Percentiles rank a stretch among this genome's conserved stretches.
phyloP scores from a whole-genome alignment of 2,797 vertebrate species.

The Thripadectes ignobilis region DNA sequence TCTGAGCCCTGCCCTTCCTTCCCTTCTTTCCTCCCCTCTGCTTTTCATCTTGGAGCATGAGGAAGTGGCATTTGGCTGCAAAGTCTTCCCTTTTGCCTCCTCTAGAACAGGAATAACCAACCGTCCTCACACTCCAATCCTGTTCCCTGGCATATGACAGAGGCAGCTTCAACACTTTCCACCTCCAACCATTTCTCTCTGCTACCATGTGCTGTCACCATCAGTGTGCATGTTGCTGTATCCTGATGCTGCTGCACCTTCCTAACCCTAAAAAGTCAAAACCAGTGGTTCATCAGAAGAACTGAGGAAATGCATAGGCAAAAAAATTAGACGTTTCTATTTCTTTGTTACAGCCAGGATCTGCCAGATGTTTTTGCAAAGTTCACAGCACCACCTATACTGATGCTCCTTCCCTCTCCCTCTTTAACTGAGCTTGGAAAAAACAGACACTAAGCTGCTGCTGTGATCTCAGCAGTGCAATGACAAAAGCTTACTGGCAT shows the following conservation, averaged over 20 bases:
- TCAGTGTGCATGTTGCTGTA: background rate
- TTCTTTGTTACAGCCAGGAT: background rate
- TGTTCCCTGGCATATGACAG: accelerated
- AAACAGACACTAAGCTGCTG: background rate
- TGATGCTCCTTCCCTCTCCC: background rate
- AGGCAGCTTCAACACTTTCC: background rate
- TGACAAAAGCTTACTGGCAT: background rate
- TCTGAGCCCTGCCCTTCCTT: background rate
- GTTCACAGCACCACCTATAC: background rate
- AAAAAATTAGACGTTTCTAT: background rate
- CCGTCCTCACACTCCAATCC: background rate
- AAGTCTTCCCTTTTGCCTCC: background rate
- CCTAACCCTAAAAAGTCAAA: background rate
- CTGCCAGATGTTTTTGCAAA: background rate
- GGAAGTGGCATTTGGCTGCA: background rate
- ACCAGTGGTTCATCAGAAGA: background rate
- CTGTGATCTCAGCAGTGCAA: background rate
- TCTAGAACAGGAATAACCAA: background rate
- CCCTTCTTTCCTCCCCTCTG: background rate
- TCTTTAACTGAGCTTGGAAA: background rate
- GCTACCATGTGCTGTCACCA: background rate
- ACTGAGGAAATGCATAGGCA: background rate
- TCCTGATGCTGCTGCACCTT: background rate
- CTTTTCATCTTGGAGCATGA: background rate
- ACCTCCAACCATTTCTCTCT: background rate